These are phyloP conservation scores for Lepidurus packardi DNA, from an alignment of 1,140 invertebrate species.

Conservation along the genomic window DNA sequence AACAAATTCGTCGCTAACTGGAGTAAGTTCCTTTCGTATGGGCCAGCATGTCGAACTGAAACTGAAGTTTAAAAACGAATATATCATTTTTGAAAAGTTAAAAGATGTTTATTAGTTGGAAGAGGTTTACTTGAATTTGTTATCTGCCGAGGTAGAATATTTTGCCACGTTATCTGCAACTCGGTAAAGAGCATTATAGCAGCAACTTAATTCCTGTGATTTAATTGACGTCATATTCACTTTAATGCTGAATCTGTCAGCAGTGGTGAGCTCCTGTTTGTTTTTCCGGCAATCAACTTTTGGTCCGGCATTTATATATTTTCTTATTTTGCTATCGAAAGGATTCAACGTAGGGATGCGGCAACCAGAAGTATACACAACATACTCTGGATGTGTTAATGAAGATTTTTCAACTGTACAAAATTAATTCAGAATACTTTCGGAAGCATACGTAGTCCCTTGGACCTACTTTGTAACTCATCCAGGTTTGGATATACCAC, in stretches of 20 bases:
- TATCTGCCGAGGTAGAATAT: not conserved
- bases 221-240: not conserved
- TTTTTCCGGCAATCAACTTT: not conserved
- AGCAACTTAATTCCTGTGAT: not conserved
- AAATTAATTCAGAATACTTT: not conserved
- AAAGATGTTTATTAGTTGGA: not conserved
- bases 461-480: not conserved
- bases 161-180: not conserved
- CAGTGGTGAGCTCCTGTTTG: not conserved
- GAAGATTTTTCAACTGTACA: not conserved
- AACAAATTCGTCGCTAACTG: not conserved
- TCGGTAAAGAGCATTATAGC: not conserved
- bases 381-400: not conserved
- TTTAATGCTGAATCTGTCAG: not conserved
- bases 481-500: not conserved
- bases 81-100: not conserved
- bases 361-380: not conserved
- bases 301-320: not conserved
- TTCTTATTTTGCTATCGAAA: not conserved
- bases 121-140: not conserved
- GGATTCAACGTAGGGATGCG: not conserved
- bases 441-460: not conserved
- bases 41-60: not conserved
- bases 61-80: not conserved
- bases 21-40: not conserved